Evolutionary conservation across 2,888 invertebrate genomes (phyloP).

Genomic region (Xestoiulus laeticollis): DNA sequence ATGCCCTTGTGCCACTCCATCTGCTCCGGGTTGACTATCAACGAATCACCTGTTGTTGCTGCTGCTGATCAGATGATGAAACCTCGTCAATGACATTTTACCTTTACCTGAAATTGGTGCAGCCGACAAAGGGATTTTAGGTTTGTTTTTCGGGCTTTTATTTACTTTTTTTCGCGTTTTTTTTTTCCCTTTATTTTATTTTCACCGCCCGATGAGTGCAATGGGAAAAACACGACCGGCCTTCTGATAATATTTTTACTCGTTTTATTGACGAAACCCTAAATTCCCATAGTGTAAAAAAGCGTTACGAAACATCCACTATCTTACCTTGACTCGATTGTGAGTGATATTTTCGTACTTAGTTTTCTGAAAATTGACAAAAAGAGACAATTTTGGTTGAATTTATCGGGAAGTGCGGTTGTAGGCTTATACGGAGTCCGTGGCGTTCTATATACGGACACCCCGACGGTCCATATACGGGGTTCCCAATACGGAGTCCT

Average conservation of each 20-base stretch:
- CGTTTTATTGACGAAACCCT: neutral
- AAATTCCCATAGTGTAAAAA: neutral
- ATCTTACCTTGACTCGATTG: constrained; percentile 27
- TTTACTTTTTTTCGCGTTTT: neutral
- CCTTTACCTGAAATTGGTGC: constrained; percentile 44
- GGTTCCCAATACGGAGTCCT: neutral
- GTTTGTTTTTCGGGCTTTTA: constrained; percentile 44
- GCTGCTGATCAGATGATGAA: constrained; percentile 39
- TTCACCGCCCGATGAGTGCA: neutral
- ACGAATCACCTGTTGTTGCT: constrained; percentile 20
- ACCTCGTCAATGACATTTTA: constrained; percentile 40
- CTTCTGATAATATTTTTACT: constrained; percentile 24
- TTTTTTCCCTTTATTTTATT: neutral
- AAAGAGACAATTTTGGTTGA: neutral
- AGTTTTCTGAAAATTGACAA: neutral
- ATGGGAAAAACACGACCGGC: neutral
- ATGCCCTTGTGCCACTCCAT: constrained; percentile 31
- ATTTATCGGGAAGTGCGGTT: neutral
- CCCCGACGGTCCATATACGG: too few relatives aligned
- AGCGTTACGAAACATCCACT: neutral
- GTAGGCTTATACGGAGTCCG: neutral
- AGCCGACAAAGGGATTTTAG: constrained; percentile 46
- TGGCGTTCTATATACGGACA: too few relatives aligned
- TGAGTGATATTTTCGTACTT: neutral
- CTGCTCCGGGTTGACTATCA: neutral